Evolutionary conservation across 2,113 vertebrate species (phyloP).

Genomic region (Gallinago paraguaiae): DNA sequence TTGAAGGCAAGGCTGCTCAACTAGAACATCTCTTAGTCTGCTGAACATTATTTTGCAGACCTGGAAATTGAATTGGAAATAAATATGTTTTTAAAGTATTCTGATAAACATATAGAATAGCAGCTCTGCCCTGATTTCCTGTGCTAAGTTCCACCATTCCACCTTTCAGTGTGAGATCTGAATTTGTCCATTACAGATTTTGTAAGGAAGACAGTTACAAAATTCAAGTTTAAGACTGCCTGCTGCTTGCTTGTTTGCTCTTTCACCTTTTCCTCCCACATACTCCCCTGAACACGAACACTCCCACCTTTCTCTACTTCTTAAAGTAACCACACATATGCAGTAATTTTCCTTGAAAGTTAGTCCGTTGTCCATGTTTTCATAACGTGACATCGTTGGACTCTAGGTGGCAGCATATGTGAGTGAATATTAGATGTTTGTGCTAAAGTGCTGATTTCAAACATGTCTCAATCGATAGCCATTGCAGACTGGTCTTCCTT

Average conservation of each 20-base stretch:
- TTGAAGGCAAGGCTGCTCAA: neutral
- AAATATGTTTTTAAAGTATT: neutral
- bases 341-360: neutral
- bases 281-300: neutral
- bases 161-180: neutral
- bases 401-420: constrained; percentile 74
- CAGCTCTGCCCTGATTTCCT: neutral
- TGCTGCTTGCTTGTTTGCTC: neutral
- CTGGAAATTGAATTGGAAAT: constrained; percentile 11
- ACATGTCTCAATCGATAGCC: neutral
- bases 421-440: constrained; percentile 24
- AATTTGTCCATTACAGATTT: neutral
- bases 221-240: neutral
- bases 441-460: neutral
- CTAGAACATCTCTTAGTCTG: neutral
- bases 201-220: neutral
- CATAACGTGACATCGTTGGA: neutral
- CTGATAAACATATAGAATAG: neutral
- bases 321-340: neutral
- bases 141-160: neutral
- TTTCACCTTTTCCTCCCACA: neutral
- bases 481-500: neutral
- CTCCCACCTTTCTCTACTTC: neutral
- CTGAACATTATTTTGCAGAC: constrained; percentile 13
- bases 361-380: neutral